Conservation (phyloP, 2,113 vertebrate genomes). For the Merops nubicus region DNA sequence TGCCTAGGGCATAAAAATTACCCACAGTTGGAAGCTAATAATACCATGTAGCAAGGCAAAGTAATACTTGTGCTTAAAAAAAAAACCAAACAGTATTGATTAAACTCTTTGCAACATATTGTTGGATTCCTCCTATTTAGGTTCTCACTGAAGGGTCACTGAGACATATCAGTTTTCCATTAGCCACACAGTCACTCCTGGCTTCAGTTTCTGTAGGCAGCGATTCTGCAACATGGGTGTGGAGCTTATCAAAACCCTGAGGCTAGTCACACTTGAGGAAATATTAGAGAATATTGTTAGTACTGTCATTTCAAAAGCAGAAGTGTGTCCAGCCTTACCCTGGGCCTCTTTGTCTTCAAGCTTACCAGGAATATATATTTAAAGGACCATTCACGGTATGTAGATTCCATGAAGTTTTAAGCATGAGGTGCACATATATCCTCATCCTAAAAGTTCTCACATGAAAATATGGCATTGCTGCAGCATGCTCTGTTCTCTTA, state of each 20-base stretch:
- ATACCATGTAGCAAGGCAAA: neutral
- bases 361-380: neutral
- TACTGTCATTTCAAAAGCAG: neutral
- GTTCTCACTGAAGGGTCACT: neutral
- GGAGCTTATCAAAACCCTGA: neutral
- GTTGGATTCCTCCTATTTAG: neutral
- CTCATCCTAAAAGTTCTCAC: neutral
- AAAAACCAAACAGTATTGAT: neutral
- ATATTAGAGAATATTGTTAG: neutral
- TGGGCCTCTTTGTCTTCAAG: neutral
- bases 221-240: neutral
- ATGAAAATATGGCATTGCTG: neutral
- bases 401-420: neutral
- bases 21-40: neutral
- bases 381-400: neutral
- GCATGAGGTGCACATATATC: neutral
- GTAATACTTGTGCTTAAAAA: neutral
- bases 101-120: neutral
- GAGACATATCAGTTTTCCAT: neutral
- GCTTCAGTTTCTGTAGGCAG: neutral
- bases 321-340: neutral
- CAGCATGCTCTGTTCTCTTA: neutral
- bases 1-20: neutral
- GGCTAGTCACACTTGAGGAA: fast-evolving
- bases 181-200: neutral